These are phyloP conservation scores for Eulithis testata DNA, from an alignment of 2,888 invertebrate species.

Conservation along the genomic window DNA sequence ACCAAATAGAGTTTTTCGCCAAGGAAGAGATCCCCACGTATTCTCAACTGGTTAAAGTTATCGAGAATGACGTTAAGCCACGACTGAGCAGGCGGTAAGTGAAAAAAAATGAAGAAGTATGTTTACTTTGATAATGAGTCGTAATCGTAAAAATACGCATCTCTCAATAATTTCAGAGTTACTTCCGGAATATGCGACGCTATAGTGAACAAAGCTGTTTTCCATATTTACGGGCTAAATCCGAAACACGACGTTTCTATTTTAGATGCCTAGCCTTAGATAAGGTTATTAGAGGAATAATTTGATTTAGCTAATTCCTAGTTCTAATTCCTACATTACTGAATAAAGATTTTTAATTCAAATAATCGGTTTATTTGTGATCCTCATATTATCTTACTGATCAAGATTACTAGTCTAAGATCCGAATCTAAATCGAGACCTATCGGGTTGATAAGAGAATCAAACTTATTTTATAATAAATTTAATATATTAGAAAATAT, in stretches of 20 bases:
- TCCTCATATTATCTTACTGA: conserved; percentile 32
- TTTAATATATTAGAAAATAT: too few species aligned
- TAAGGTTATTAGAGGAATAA: conserved; percentile 2
- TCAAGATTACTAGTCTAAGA: too few species aligned
- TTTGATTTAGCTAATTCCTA: conserved; percentile 19
- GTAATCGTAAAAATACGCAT: background rate
- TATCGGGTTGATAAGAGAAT: too few species aligned
- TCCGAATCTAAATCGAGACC: too few species aligned
- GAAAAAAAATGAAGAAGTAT: conserved; percentile 1
- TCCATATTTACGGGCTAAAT: conserved; percentile 67
- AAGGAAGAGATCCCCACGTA: conserved; percentile 75
- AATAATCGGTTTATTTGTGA: conserved; percentile 27
- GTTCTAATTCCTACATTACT: conserved; percentile 5
- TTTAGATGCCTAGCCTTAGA: conserved; percentile 60
- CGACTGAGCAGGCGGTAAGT: conserved; percentile 68
- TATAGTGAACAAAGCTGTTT: conserved; percentile 77
- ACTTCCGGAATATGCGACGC: conserved; percentile 80
- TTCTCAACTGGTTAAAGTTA: conserved; percentile 56
- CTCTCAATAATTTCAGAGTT: conserved; percentile 58
- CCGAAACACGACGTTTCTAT: conserved; percentile 59
- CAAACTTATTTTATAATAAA: too few species aligned
- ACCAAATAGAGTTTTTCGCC: conserved; percentile 68
- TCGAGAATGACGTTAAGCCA: conserved; percentile 55
- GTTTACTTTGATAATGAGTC: background rate
- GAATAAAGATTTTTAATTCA: conserved; percentile 7